Percentiles rank a stretch among this genome's conserved stretches.
Evolutionary conservation across 2,888 invertebrate species (phyloP).

Genomic region (Drosophila cyrtoloma): DNA sequence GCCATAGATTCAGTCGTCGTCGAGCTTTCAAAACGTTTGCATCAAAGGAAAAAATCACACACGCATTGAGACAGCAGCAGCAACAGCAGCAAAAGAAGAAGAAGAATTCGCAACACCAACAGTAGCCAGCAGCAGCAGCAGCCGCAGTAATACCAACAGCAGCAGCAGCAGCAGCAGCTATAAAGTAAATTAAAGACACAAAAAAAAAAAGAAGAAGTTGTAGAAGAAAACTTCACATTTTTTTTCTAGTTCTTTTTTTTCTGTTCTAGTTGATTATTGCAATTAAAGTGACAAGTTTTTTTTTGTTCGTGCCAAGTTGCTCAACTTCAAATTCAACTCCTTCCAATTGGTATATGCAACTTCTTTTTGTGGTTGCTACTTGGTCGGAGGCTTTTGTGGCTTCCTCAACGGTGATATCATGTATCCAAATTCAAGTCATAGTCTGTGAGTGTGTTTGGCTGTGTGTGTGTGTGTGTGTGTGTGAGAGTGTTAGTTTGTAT

Average conservation of each 20-base stretch:
- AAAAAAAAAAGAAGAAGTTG: slow-evolving; percentile 12
- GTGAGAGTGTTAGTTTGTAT: slow-evolving; percentile 32
- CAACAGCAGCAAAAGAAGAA: slow-evolving; percentile 46
- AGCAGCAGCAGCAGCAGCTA: slow-evolving; percentile 46
- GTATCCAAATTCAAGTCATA: slow-evolving; percentile 53
- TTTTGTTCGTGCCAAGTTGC: slow-evolving; percentile 15
- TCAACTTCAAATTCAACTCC: slow-evolving; percentile 5
- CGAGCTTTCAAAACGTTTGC: slow-evolving; percentile 85
- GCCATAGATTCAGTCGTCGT: slow-evolving; percentile 83
- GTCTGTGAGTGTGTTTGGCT: slow-evolving; percentile 14
- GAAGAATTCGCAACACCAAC: slow-evolving; percentile 49
- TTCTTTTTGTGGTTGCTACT: slow-evolving; percentile 24
- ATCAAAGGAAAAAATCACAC: slow-evolving; percentile 69
- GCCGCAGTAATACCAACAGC: slow-evolving; percentile 34
- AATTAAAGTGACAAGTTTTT: slow-evolving; percentile 42
- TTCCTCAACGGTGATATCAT: slow-evolving; percentile 78
- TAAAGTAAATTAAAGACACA: slow-evolving; percentile 37
- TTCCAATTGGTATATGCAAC: slow-evolving; percentile 13
- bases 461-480: slow-evolving; percentile 21
- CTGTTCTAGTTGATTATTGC: slow-evolving; percentile 23
- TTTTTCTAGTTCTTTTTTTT: slow-evolving; percentile 25
- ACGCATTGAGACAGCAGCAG: slow-evolving; percentile 37
- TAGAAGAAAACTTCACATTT: slow-evolving; percentile 3
- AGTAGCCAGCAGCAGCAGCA: slow-evolving; percentile 49
- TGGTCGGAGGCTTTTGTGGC: slow-evolving; percentile 66